Conservation (phyloP, 2,888 invertebrate genomes). For the Cacoxenus indagator region DNA sequence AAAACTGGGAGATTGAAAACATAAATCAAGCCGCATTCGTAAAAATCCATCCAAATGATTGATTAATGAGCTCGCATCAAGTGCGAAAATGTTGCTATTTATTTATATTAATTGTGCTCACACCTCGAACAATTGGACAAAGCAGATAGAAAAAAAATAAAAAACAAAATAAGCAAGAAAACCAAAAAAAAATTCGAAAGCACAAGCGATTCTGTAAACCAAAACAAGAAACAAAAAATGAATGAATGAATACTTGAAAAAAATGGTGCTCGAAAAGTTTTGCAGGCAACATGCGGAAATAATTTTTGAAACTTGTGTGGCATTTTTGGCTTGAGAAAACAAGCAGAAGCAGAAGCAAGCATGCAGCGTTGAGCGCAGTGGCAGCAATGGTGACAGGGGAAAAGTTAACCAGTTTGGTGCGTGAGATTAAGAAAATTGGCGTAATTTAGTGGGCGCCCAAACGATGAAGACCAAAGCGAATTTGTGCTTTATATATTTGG, state of each 20-base stretch:
- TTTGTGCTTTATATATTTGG: no score
- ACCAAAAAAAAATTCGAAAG: background rate
- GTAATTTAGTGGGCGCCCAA: no score
- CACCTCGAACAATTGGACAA: constrained; percentile 44
- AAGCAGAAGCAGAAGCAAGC: no score
- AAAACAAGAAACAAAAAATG: background rate
- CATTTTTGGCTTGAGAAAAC: no score
- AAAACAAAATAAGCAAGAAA: background rate
- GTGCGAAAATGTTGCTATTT: constrained; percentile 37
- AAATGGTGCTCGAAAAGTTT: no score
- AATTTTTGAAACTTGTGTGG: no score
- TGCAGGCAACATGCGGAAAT: no score
- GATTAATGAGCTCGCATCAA: constrained; percentile 54
- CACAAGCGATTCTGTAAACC: background rate
- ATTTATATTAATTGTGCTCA: constrained; percentile 38
- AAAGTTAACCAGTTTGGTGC: no score
- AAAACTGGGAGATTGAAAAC: background rate
- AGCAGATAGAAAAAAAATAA: background rate
- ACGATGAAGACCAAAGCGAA: no score
- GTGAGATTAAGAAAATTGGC: no score
- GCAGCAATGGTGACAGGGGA: no score
- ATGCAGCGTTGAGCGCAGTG: no score
- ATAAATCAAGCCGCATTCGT: background rate
- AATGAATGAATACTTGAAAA: background rate
- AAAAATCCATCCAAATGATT: constrained; percentile 58